Percentiles rank a stretch among this genome's conserved stretches.
These are phyloP conservation scores for Alces alces DNA, from an alignment of 2,113 vertebrate species.

Conservation along the genomic window DNA sequence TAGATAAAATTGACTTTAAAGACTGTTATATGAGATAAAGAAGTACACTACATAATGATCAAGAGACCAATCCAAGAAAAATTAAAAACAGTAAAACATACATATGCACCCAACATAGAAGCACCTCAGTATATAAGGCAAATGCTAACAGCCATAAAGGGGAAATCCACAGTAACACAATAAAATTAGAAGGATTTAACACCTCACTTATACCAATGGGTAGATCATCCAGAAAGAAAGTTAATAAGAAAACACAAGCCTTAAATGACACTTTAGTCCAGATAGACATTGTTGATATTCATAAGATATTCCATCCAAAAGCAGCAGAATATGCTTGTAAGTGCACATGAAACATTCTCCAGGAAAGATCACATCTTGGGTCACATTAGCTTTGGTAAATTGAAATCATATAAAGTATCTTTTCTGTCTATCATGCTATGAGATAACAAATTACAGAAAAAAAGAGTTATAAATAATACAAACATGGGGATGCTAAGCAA, in stretches of 20 bases:
- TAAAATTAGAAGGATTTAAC: background rate
- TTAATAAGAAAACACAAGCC: background rate
- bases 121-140: background rate
- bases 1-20: background rate
- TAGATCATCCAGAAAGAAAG: background rate
- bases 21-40: background rate
- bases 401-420: background rate
- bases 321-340: background rate
- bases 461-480: background rate
- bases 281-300: background rate
- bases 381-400: background rate
- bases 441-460: background rate
- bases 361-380: background rate
- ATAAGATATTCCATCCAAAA: background rate
- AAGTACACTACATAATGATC: background rate
- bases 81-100: background rate
- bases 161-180: background rate
- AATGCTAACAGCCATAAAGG: background rate
- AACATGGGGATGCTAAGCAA: background rate
- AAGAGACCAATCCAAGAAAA: background rate
- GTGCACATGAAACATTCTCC: background rate
- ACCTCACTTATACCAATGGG: background rate
- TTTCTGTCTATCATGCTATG: background rate
- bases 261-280: background rate
- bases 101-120: background rate